phyloP scores from a whole-genome alignment of 2,113 vertebrate species.

The Psammodynastes pulverulentus region DNA sequence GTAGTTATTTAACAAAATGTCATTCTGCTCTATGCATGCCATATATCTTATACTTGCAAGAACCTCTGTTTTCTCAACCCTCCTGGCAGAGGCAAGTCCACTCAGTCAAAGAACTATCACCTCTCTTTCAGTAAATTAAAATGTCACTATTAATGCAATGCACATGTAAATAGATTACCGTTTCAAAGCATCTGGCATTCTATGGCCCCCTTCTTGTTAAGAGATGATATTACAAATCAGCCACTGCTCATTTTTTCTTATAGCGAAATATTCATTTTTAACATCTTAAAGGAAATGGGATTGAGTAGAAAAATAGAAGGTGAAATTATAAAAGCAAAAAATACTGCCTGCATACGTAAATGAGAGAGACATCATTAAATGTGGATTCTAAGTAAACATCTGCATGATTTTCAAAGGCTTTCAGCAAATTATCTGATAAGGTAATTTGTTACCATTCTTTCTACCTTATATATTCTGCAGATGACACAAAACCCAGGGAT shows the following conservation, averaged over 20 bases:
- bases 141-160: slow-evolving; percentile 17
- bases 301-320: slow-evolving; percentile 23
- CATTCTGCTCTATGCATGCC: not conserved
- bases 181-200: slow-evolving; percentile 13
- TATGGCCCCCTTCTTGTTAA: slow-evolving; percentile 11
- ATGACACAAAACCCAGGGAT: not conserved
- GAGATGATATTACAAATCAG: slow-evolving; percentile 34
- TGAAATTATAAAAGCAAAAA: slow-evolving; percentile 15
- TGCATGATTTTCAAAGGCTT: not conserved
- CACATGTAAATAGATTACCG: slow-evolving; percentile 23
- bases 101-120: slow-evolving; percentile 28
- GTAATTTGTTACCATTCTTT: not conserved
- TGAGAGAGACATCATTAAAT: not conserved
- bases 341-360: not conserved
- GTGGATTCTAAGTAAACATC: not conserved
- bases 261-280: not conserved
- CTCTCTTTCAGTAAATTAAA: slow-evolving; percentile 18
- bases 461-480: not conserved
- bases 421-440: not conserved
- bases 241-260: not conserved
- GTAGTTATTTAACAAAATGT: slow-evolving; percentile 17
- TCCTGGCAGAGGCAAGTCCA: slow-evolving; percentile 33
- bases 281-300: slow-evolving; percentile 25
- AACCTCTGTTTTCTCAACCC: slow-evolving; percentile 22
- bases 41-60: not conserved